These are phyloP conservation scores for Tragelaphus scriptus DNA, from an alignment of 2,113 vertebrate species.

Conservation along the genomic window DNA sequence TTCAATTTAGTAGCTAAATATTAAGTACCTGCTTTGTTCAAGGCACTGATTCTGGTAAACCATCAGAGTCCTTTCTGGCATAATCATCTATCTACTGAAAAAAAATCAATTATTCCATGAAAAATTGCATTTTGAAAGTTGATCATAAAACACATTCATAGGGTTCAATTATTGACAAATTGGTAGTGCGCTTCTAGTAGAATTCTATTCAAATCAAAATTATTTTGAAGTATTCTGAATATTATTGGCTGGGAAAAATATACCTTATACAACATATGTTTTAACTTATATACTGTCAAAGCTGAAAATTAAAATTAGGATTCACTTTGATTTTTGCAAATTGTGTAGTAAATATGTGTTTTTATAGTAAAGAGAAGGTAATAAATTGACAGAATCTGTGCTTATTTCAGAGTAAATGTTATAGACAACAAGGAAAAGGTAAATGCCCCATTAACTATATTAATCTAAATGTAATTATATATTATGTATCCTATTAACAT, in stretches of 20 bases:
- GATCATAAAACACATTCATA: background rate
- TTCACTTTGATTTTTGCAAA: background rate
- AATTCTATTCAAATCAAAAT: background rate
- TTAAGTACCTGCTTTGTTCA: background rate
- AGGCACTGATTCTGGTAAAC: background rate
- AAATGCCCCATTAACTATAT: background rate
- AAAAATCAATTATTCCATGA: background rate
- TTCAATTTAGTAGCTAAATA: background rate
- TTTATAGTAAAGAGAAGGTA: slow-evolving; percentile 36
- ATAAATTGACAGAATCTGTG: background rate
- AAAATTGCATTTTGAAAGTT: slow-evolving; percentile 9
- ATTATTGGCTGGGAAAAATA: background rate
- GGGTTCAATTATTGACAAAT: background rate
- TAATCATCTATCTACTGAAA: background rate
- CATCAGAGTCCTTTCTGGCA: background rate
- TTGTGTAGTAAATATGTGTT: background rate
- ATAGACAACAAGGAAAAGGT: background rate
- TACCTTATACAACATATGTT: background rate
- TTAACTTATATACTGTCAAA: background rate
- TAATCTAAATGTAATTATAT: background rate
- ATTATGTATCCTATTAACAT: background rate
- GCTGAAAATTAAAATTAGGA: slow-evolving; percentile 32
- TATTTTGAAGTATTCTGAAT: slow-evolving; percentile 40
- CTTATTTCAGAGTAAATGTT: slow-evolving; percentile 30
- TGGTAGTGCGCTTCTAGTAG: background rate